Percentiles rank a stretch among this genome's conserved stretches.
phyloP scores from a whole-genome alignment of 1,140 invertebrate species.

The Drosophila parabipectinata region DNA sequence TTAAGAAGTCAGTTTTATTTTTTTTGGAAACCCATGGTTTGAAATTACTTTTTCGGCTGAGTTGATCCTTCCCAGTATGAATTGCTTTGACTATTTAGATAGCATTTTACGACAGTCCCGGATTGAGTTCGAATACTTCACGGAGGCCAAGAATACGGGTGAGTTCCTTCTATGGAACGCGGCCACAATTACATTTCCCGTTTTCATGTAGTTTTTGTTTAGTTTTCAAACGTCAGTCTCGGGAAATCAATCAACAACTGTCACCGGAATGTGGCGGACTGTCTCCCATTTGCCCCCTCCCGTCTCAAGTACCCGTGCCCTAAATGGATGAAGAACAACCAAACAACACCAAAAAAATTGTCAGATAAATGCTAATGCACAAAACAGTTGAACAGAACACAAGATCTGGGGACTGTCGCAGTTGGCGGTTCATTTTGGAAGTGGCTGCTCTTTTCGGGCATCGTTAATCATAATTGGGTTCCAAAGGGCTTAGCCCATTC shows the following conservation, averaged over 20 bases:
- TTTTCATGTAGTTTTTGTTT: constrained; percentile 61
- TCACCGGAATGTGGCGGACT: constrained; percentile 61
- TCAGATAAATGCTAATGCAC: constrained; percentile 53
- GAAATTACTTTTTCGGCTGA: constrained; percentile 11
- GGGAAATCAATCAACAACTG: constrained; percentile 76
- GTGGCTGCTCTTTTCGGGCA: constrained; percentile 22
- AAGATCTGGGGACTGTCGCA: constrained; percentile 50
- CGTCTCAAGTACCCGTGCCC: constrained; percentile 32
- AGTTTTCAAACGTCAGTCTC: constrained; percentile 59
- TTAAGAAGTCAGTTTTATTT: constrained; percentile 14
- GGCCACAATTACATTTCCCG: constrained; percentile 37
- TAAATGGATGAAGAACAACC: constrained; percentile 7
- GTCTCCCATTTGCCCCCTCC: constrained; percentile 19
- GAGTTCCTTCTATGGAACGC: not conserved
- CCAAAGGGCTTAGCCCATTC: constrained; percentile 54
- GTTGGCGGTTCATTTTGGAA: constrained; percentile 58
- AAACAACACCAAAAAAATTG: constrained; percentile 25
- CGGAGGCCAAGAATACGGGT: not conserved
- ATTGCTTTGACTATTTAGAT: constrained; percentile 17
- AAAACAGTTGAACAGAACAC: constrained; percentile 54
- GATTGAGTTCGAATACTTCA: not conserved
- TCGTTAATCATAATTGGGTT: constrained; percentile 76
- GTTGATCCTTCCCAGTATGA: constrained; percentile 7
- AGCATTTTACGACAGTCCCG: constrained; percentile 6
- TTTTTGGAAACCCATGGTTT: not conserved